Evolutionary conservation across 2,888 invertebrate species (phyloP).

Genomic region (Trichacis sp.): DNA sequence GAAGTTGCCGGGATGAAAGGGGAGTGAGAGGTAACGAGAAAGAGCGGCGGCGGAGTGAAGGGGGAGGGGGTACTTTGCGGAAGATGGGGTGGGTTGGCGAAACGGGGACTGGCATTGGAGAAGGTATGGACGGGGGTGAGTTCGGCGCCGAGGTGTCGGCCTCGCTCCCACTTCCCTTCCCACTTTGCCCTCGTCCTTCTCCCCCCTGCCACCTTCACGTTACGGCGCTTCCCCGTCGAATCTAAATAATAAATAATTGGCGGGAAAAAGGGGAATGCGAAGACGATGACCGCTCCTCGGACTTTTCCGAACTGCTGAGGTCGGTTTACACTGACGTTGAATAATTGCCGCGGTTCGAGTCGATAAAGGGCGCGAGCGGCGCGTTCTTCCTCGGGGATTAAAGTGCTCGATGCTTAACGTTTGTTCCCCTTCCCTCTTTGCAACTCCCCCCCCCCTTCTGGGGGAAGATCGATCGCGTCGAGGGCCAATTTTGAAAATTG

Average conservation of each 20-base stretch:
- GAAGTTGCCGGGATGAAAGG: slow-evolving; percentile 60
- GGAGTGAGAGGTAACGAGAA: slow-evolving; percentile 43
- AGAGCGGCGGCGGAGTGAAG: slow-evolving; percentile 32
- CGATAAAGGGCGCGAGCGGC: slow-evolving; percentile 16
- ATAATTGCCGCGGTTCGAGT: slow-evolving; percentile 33
- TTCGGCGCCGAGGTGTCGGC: slow-evolving; percentile 69
- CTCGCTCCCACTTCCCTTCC: slow-evolving; percentile 56
- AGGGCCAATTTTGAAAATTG: slow-evolving; percentile 16
- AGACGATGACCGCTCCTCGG: slow-evolving; percentile 44
- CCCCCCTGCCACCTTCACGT: slow-evolving; percentile 1
- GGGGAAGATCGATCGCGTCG: slow-evolving; percentile 1
- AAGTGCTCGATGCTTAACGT: slow-evolving; percentile 28
- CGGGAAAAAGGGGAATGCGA: slow-evolving; percentile 23
- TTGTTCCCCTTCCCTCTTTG: too few relatives aligned
- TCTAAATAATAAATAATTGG: slow-evolving; percentile 60
- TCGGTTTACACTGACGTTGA: slow-evolving; percentile 37
- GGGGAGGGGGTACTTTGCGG: slow-evolving; percentile 39
- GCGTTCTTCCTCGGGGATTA: slow-evolving; percentile 17
- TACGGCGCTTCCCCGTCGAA: slow-evolving; percentile 47
- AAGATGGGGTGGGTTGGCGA: slow-evolving; percentile 48
- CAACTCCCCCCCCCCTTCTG: slow-evolving; percentile 5
- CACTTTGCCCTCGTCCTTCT: slow-evolving; percentile 24
- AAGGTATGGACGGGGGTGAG: slow-evolving; percentile 58
- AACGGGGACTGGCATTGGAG: slow-evolving; percentile 57
- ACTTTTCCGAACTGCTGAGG: slow-evolving; percentile 27